These are phyloP conservation scores for Drosophila simulans DNA, from an alignment of 1,140 invertebrate genomes.

Conservation along the genomic window DNA sequence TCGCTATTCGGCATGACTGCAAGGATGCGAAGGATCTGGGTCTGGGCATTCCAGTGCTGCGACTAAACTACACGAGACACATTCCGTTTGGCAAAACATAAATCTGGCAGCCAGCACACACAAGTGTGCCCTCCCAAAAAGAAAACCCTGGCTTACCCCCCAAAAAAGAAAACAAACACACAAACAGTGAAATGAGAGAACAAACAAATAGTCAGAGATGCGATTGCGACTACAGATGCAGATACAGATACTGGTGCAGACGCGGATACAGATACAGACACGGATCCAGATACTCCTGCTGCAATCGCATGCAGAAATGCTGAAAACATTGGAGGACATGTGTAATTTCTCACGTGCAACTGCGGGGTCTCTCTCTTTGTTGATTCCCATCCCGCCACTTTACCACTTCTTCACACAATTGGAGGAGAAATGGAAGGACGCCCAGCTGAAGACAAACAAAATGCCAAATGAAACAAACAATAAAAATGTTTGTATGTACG, in stretches of 20 bases:
- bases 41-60: conserved; percentile 1
- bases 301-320: conserved; percentile 47
- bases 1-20: conserved; percentile 31
- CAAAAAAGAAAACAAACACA: conserved; percentile 30
- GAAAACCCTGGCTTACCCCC: background rate
- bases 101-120: conserved; percentile 50
- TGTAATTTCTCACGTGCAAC: conserved; percentile 78
- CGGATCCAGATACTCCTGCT: conserved; percentile 24
- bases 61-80: conserved; percentile 46
- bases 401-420: background rate
- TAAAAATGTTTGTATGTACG: conserved; percentile 55
- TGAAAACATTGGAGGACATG: conserved; percentile 71
- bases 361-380: conserved; percentile 20
- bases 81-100: conserved; percentile 67
- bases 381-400: background rate
- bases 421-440: conserved; percentile 10
- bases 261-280: conserved; percentile 13
- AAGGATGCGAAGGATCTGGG: conserved; percentile 29
- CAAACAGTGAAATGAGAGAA: conserved; percentile 34
- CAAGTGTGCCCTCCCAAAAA: conserved; percentile 9
- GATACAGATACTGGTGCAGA: conserved; percentile 1
- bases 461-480: conserved; percentile 75
- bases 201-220: conserved; percentile 57
- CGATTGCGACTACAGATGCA: conserved; percentile 6
- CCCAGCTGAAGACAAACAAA: conserved; percentile 44